These are phyloP conservation scores for Platalea minor DNA, from an alignment of 2,797 vertebrate species.

Conservation along the genomic window DNA sequence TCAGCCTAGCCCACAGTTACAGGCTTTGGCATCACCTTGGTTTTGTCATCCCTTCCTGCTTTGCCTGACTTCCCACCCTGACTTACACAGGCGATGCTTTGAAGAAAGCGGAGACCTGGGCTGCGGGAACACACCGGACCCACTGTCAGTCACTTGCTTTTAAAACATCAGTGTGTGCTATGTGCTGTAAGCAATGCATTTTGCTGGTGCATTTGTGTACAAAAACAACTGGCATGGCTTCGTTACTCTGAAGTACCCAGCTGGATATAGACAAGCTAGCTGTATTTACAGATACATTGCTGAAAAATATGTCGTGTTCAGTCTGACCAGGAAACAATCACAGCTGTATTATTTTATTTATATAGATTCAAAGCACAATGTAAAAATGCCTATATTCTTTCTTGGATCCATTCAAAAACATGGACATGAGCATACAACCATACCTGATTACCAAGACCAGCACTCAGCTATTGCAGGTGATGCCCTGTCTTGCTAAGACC, in stretches of 20 bases:
- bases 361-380: neutral
- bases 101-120: neutral
- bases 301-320: neutral
- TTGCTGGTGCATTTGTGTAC: neutral
- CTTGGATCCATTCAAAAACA: neutral
- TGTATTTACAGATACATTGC: neutral
- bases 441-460: neutral
- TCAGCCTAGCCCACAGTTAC: neutral
- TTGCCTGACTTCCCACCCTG: neutral
- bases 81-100: accelerated
- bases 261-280: neutral
- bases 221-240: neutral
- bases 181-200: neutral
- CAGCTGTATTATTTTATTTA: neutral
- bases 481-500: neutral
- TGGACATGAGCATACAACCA: neutral
- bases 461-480: neutral
- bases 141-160: neutral
- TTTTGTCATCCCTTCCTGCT: neutral
- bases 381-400: neutral
- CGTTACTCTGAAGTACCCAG: neutral
- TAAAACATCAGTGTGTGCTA: neutral
- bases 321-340: neutral
- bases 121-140: neutral
- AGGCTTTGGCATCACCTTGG: neutral